Conservation (phyloP, 2,113 vertebrate genomes). For the Psophia crepitans region DNA sequence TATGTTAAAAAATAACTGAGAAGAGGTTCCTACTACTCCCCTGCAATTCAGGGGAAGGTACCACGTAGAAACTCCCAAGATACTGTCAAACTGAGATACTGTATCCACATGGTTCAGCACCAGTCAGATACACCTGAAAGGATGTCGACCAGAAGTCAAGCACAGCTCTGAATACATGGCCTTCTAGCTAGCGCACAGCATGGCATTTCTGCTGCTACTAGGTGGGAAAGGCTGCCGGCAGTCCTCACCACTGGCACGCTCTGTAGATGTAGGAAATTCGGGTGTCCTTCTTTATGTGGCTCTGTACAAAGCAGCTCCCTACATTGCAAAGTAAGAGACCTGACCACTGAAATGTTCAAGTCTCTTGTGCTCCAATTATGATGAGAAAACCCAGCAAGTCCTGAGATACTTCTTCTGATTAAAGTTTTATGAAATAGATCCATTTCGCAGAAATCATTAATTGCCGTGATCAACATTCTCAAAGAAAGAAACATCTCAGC, state of each 20-base stretch:
- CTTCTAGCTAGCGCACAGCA: background rate
- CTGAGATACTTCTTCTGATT: background rate
- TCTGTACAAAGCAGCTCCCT: background rate
- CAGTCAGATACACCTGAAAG: background rate
- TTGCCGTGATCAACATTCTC: background rate
- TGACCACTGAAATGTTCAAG: background rate
- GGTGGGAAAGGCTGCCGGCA: background rate
- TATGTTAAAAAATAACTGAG: background rate
- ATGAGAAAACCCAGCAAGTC: background rate
- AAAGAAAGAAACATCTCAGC: background rate
- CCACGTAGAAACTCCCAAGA: background rate
- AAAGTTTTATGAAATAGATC: background rate
- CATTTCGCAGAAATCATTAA: background rate
- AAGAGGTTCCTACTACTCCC: background rate
- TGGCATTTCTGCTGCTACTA: background rate
- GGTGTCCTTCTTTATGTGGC: background rate
- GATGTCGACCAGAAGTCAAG: background rate
- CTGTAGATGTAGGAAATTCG: background rate
- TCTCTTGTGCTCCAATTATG: background rate
- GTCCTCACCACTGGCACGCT: accelerated
- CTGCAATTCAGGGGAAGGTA: background rate
- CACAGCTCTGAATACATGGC: background rate
- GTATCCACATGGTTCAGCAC: accelerated
- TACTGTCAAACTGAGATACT: background rate
- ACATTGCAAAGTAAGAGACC: background rate